Evolutionary conservation across 2,113 vertebrate species (phyloP).

Genomic region (Nibea albiflora): DNA sequence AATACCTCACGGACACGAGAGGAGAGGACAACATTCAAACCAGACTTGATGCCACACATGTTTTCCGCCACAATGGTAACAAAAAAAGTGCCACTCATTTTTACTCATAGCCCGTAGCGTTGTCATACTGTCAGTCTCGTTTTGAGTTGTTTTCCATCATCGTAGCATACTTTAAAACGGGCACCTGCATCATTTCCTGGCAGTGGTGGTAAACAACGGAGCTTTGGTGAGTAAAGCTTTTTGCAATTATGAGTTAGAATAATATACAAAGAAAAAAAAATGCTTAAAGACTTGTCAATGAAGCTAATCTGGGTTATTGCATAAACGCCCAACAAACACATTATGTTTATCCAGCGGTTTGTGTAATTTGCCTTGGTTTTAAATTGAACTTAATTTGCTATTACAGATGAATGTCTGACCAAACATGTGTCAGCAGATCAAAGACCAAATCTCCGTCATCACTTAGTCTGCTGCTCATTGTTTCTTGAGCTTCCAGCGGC

Average conservation of each 20-base stretch:
- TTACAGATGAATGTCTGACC: slow-evolving; percentile 41
- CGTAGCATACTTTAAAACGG: background rate
- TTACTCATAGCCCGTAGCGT: background rate
- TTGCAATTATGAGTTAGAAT: background rate
- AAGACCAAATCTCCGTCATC: slow-evolving; percentile 61
- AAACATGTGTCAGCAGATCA: slow-evolving; percentile 54
- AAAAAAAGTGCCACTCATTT: background rate
- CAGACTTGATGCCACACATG: background rate
- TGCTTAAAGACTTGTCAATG: background rate
- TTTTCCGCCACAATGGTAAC: background rate
- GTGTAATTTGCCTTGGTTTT: slow-evolving; percentile 38
- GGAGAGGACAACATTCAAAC: background rate
- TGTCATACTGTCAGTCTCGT: background rate
- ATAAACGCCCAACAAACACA: background rate
- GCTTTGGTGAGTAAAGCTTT: background rate
- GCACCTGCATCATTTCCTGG: slow-evolving; percentile 1
- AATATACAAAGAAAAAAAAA: background rate
- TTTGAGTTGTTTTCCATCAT: background rate
- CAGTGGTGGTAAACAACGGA: background rate
- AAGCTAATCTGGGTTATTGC: background rate
- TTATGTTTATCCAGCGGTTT: slow-evolving; percentile 15
- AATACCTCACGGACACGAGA: background rate
- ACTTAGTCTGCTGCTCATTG: slow-evolving; percentile 68
- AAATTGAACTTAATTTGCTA: slow-evolving; percentile 42
- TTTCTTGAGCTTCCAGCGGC: slow-evolving; percentile 59